Evolutionary conservation across 2,888 invertebrate genomes (phyloP).

Genomic region (Cistogaster globosa): DNA sequence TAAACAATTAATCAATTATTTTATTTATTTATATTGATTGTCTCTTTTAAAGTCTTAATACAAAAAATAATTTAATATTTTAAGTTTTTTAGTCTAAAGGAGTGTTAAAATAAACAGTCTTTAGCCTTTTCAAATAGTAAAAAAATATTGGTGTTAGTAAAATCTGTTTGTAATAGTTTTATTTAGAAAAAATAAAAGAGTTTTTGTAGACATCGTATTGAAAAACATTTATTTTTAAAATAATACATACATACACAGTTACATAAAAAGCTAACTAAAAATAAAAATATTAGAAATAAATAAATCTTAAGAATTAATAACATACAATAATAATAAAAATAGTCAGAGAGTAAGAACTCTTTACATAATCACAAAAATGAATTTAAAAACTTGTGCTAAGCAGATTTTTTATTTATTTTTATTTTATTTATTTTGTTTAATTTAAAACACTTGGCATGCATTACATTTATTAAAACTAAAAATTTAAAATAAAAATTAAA

Average conservation of each 20-base stretch:
- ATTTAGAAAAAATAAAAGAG: conserved; percentile 4
- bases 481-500: no score
- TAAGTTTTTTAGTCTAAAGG: no score
- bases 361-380: conserved; percentile 30
- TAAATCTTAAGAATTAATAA: conserved; percentile 63
- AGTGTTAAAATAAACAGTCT: no score
- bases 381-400: conserved; percentile 25
- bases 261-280: conserved; percentile 42
- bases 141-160: no score
- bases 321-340: conserved; percentile 46
- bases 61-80: no score
- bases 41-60: no score
- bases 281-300: conserved; percentile 52
- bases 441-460: conserved; percentile 48
- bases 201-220: conserved; percentile 48
- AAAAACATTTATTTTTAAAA: conserved; percentile 63
- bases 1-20: no score
- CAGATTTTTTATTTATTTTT: not conserved
- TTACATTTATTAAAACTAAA: conserved; percentile 2
- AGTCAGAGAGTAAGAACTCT: conserved; percentile 8
- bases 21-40: no score
- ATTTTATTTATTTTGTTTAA: not conserved
- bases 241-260: conserved; percentile 39
- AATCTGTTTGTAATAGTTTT: no score
- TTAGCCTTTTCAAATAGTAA: no score